These are phyloP conservation scores for Phoxinus dragarum DNA, from an alignment of 2,797 vertebrate genomes.

Conservation along the genomic window DNA sequence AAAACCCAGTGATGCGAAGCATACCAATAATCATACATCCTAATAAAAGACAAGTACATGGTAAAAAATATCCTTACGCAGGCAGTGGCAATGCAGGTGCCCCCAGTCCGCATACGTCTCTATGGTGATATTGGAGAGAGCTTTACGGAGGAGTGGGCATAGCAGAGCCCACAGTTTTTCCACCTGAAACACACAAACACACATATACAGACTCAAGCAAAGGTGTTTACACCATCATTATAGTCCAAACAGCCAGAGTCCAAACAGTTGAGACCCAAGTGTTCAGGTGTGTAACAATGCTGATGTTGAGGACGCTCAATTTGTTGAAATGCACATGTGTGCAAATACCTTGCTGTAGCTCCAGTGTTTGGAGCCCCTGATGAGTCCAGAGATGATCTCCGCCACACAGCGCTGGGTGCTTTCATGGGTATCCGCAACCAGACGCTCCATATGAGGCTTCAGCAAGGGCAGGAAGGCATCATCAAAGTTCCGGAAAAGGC, in stretches of 20 bases:
- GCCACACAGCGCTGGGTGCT: slow-evolving; percentile 95
- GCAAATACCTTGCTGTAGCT: slow-evolving; percentile 74
- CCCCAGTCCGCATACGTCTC: slow-evolving; percentile 97
- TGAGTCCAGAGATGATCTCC: slow-evolving; percentile 95
- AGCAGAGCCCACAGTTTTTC: slow-evolving; percentile 89
- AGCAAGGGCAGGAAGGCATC: slow-evolving; percentile 89
- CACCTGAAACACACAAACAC: slow-evolving; percentile 76
- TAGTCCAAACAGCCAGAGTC: neutral
- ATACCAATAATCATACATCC: neutral
- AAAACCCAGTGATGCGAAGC: neutral
- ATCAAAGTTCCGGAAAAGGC: slow-evolving; percentile 93
- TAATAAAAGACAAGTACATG: neutral
- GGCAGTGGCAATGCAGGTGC: slow-evolving; percentile 95
- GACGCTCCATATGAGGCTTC: slow-evolving; percentile 89
- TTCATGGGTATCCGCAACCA: slow-evolving; percentile 92
- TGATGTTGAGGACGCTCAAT: neutral
- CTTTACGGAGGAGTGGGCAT: slow-evolving; percentile 90
- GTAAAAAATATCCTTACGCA: slow-evolving; percentile 81
- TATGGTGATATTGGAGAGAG: slow-evolving; percentile 93
- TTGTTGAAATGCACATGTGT: neutral
- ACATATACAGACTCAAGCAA: neutral
- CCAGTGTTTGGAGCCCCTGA: slow-evolving; percentile 96
- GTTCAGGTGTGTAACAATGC: neutral
- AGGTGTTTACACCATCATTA: neutral
- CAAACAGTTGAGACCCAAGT: neutral